These are phyloP conservation scores for Cheilosia variabilis DNA, from an alignment of 2,888 invertebrate genomes.

Conservation along the genomic window DNA sequence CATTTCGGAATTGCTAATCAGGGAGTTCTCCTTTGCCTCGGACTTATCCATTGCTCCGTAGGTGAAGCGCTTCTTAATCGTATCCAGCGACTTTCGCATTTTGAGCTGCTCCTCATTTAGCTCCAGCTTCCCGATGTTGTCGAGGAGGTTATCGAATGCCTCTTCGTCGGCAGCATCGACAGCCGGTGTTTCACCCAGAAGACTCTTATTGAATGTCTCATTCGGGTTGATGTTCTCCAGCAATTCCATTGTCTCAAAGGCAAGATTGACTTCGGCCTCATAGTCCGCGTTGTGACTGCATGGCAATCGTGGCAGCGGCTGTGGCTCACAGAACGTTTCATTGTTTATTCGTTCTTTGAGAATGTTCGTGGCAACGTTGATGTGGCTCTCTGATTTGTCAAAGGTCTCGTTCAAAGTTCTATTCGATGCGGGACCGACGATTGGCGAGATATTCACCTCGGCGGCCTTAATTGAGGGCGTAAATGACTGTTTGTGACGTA, in stretches of 20 bases:
- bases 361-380: conserved; percentile 54
- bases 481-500: conserved; percentile 77
- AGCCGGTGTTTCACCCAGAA: conserved; percentile 72
- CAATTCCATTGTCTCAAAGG: conserved; percentile 78
- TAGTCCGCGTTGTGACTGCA: conserved; percentile 57
- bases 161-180: conserved; percentile 81
- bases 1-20: conserved; percentile 60
- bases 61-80: conserved; percentile 82
- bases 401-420: conserved; percentile 78
- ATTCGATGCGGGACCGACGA: conserved; percentile 76
- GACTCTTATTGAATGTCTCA: conserved; percentile 78
- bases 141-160: conserved; percentile 82
- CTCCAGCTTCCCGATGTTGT: conserved; percentile 80
- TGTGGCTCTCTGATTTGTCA: conserved; percentile 71
- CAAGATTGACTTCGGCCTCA: conserved; percentile 66
- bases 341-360: conserved; percentile 60
- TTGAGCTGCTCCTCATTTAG: conserved; percentile 81
- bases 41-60: conserved; percentile 64
- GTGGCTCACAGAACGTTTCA: conserved; percentile 54
- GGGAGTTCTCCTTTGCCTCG: conserved; percentile 53
- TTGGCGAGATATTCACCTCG: conserved; percentile 81
- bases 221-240: conserved; percentile 80
- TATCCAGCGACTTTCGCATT: conserved; percentile 82
- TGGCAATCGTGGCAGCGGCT: conserved; percentile 27
- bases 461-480: conserved; percentile 79